Evolutionary conservation across 2,888 invertebrate genomes (phyloP).

Genomic region (Entomobrya proxima): DNA sequence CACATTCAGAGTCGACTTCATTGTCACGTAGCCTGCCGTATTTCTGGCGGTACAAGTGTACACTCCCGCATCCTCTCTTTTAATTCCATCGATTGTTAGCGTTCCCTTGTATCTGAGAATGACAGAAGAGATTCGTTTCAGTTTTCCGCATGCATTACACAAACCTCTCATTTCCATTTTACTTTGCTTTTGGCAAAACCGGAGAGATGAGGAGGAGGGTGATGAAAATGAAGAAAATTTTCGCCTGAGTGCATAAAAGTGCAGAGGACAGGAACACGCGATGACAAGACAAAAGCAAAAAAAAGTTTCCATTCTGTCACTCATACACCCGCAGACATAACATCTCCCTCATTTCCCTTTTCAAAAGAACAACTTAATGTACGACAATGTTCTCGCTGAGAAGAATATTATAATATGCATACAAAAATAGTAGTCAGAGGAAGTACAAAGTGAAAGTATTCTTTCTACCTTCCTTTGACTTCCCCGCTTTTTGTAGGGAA

Average conservation of each 20-base stretch:
- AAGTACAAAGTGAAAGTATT: no score
- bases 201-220: not conserved
- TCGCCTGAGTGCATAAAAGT: not conserved
- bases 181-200: not conserved
- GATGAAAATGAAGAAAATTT: constrained; percentile 15
- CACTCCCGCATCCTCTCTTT: constrained; percentile 86
- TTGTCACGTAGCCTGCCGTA: constrained; percentile 85
- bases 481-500: no score
- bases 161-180: not conserved
- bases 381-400: no score
- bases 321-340: not conserved
- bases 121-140: not conserved
- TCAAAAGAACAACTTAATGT: no score
- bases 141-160: not conserved
- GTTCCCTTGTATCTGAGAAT: constrained; percentile 80
- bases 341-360: not conserved
- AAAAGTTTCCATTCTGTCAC: constrained; percentile 7
- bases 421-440: no score
- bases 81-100: constrained; percentile 84
- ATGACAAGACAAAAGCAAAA: not conserved
- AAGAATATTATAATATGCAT: no score
- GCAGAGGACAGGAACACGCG: not conserved
- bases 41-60: constrained; percentile 90
- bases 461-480: no score
- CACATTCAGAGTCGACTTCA: constrained; percentile 84